These are phyloP conservation scores for Rhyacichthys aspro DNA, from an alignment of 2,797 vertebrate species.

Conservation along the genomic window DNA sequence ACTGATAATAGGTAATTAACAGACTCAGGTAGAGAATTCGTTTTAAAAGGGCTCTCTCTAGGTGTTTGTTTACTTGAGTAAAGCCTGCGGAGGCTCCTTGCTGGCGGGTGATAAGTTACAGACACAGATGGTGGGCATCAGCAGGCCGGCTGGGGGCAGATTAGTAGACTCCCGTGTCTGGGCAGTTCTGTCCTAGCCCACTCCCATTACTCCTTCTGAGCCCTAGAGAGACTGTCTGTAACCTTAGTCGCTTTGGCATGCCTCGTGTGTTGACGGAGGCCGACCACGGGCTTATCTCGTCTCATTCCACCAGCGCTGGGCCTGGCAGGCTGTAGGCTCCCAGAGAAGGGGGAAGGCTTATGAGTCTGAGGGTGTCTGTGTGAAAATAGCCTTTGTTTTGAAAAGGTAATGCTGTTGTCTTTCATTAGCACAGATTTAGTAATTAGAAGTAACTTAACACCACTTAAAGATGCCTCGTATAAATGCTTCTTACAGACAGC, in stretches of 20 bases:
- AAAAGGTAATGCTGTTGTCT: constrained; percentile 55
- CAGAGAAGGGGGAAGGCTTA: constrained; percentile 32
- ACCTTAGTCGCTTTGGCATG: constrained; percentile 75
- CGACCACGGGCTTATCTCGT: constrained; percentile 76
- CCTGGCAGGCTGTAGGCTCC: constrained; percentile 54
- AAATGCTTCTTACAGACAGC: constrained; percentile 8
- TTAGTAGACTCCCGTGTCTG: constrained; percentile 72
- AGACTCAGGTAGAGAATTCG: constrained; percentile 52
- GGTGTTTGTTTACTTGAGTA: constrained; percentile 71
- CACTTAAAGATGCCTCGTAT: constrained; percentile 34
- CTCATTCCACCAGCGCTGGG: constrained; percentile 68
- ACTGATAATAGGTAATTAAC: constrained; percentile 61
- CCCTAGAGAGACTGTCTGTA: constrained; percentile 75
- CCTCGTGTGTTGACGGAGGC: constrained; percentile 78
- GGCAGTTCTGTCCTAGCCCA: constrained; percentile 46
- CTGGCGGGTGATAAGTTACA: constrained; percentile 72
- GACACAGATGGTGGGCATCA: constrained; percentile 83
- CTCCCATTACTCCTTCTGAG: constrained; percentile 69
- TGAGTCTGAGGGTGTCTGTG: constrained; percentile 35
- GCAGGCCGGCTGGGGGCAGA: constrained; percentile 69
- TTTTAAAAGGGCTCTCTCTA: constrained; percentile 44
- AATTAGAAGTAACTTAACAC: constrained; percentile 54
- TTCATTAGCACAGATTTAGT: constrained; percentile 50
- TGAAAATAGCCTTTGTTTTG: constrained; percentile 61
- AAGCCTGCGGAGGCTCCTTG: constrained; percentile 64